Evolutionary conservation across 2,113 vertebrate species (phyloP).

Genomic region (Plecotus auritus): DNA sequence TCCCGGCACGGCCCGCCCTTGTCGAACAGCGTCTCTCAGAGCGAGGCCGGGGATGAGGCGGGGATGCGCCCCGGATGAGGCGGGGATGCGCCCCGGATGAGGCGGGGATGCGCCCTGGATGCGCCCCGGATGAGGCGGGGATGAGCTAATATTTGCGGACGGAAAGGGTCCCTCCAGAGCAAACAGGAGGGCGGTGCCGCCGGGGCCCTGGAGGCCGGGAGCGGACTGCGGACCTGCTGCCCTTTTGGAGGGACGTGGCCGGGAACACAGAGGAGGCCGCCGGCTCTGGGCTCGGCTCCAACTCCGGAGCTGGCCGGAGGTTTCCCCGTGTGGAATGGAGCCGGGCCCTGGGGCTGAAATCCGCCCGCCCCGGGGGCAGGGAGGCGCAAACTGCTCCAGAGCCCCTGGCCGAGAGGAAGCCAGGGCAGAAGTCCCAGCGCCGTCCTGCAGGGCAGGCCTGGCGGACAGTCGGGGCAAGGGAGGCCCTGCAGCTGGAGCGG

Average conservation of each 20-base stretch:
- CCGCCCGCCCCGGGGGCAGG: fast-evolving
- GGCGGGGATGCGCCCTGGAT: neutral
- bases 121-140: neutral
- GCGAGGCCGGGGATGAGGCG: neutral
- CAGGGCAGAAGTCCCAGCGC: fast-evolving
- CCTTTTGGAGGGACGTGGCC: neutral
- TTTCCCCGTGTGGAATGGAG: fast-evolving
- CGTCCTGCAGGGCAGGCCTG: neutral
- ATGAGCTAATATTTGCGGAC: neutral
- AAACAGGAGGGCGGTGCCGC: neutral
- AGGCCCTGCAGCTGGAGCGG: neutral
- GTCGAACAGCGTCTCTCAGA: neutral
- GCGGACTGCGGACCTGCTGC: neutral
- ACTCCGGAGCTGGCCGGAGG: neutral
- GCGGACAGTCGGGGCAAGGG: neutral
- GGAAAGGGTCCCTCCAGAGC: neutral
- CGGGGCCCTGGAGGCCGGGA: neutral
- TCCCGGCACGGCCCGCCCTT: neutral
- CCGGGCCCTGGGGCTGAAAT: neutral
- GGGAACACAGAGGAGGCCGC: neutral
- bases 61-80: neutral
- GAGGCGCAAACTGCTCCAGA: fast-evolving
- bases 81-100: neutral
- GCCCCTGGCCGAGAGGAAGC: fast-evolving
- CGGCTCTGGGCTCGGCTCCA: neutral